Base-by-base conservation (phyloP, 2,888 invertebrate species). In the Caenorhabditis auriculariae region DNA sequence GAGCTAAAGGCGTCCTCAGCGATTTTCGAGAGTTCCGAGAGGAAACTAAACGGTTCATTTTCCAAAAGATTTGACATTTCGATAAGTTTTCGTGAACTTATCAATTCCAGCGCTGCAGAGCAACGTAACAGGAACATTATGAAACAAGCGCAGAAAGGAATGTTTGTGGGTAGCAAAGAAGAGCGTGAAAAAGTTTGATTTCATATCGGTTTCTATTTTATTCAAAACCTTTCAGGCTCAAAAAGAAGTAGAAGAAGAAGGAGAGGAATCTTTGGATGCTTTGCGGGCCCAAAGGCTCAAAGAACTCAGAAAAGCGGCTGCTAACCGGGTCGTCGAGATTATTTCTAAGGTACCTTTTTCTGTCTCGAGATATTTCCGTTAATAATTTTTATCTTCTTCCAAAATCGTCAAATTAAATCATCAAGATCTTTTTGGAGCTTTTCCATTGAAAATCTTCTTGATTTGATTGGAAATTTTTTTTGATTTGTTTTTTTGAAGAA, bases 261-360 rank as follows among this genome's bases (percentile, higher is more conserved):
- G n/a, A 54, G 62, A 68, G 41, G 72, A 72, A 47, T 55, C 59
- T 17, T 45, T 79, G 56, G 76, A 76, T 23, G 57, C 48, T 6
- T 53, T 78, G 28, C 63, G 76, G 23, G 53, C 54, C 24, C 64
- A 56, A 28, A 51, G 78, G 37, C 37, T 78, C 26, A 38, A 48
- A 27, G 76, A 75, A 28, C 61, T 78, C 62, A 52, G 57, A 15
- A 69, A 62, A 37, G 58, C 64, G 19, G 61, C 54, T 19, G 56
- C 55, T 52, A 73, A 57, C 55, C 48, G 64, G 48, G 61, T 78
- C n/a, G 55, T 72, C 24, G 75, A 78, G 45, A 62, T 78, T 47
- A 51, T 62, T 4, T 49, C 63, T 37, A 73, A 74, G 60, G 70
- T 73, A 9, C 32, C 65, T 26, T 60, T 64, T 35, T 28, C 21